Percentiles rank a stretch among this genome's conserved stretches.
Conservation (phyloP, 2,888 invertebrate genomes). For the Reticulitermes lucifugus region DNA sequence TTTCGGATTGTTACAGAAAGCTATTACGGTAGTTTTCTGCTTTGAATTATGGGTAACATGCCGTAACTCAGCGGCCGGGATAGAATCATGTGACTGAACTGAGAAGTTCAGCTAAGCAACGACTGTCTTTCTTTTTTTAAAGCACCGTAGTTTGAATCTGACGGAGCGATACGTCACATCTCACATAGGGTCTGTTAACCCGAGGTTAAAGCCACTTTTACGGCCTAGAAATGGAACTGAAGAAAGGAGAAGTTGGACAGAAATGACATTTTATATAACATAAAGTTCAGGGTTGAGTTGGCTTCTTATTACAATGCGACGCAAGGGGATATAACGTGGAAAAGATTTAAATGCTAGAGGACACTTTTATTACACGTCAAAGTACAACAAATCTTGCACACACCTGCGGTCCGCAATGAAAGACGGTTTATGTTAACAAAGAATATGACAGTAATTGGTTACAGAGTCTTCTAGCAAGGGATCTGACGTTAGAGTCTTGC, state of each 20-base stretch:
- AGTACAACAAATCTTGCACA: conserved; percentile 19
- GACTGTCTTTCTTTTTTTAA: background rate
- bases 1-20: background rate
- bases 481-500: no score
- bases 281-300: background rate
- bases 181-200: conserved; percentile 1
- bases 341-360: conserved; percentile 34
- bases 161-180: conserved; percentile 20
- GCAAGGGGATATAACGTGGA: background rate
- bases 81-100: background rate
- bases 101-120: background rate
- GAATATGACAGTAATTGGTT: background rate
- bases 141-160: conserved; percentile 19
- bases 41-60: conserved; percentile 8
- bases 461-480: no score
- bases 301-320: conserved; percentile 18
- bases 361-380: conserved; percentile 37
- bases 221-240: conserved; percentile 14
- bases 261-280: conserved; percentile 33
- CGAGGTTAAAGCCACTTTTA: conserved; percentile 26
- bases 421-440: background rate
- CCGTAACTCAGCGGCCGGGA: background rate
- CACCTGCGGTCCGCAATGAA: background rate
- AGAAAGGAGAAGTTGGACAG: conserved; percentile 35
- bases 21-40: background rate